A percentile compares a stretch with the other conserved stretches of the same genome.
Conservation (phyloP, 2,797 vertebrate genomes). For the Neomorphus geoffroyi region DNA sequence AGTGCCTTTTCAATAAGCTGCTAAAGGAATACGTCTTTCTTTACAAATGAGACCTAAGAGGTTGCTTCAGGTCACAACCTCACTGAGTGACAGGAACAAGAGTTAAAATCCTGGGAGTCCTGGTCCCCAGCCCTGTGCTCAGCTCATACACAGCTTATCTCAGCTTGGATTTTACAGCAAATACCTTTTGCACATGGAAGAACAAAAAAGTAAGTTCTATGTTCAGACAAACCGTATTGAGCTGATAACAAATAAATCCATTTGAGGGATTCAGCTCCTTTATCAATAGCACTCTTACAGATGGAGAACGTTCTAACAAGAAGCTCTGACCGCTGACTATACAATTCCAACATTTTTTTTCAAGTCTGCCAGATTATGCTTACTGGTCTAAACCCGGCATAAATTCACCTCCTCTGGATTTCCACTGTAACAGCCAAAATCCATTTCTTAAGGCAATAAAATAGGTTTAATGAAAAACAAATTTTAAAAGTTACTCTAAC, state of each 20-base stretch:
- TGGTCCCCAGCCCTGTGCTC: not conserved
- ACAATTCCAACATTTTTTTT: not conserved
- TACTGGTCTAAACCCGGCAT: not conserved
- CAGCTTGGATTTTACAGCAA: conserved; percentile 31
- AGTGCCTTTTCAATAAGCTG: not conserved
- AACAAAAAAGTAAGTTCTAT: conserved; percentile 43
- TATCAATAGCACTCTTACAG: conserved; percentile 51
- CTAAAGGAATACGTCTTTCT: not conserved
- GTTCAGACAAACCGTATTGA: conserved; percentile 52
- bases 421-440: conserved; percentile 12
- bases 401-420: conserved; percentile 41
- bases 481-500: conserved; percentile 49
- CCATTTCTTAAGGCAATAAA: conserved; percentile 11
- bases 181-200: not conserved
- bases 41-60: not conserved
- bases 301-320: conserved; percentile 50
- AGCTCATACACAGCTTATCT: not conserved
- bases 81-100: not conserved
- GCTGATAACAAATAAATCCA: conserved; percentile 62
- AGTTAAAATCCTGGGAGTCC: not conserved
- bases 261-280: conserved; percentile 41
- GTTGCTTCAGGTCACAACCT: not conserved
- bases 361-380: not conserved
- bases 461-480: conserved; percentile 40
- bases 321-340: conserved; percentile 37